Evolutionary conservation across 2,113 vertebrate species (phyloP).

Genomic region (Gadus chalcogrammus): DNA sequence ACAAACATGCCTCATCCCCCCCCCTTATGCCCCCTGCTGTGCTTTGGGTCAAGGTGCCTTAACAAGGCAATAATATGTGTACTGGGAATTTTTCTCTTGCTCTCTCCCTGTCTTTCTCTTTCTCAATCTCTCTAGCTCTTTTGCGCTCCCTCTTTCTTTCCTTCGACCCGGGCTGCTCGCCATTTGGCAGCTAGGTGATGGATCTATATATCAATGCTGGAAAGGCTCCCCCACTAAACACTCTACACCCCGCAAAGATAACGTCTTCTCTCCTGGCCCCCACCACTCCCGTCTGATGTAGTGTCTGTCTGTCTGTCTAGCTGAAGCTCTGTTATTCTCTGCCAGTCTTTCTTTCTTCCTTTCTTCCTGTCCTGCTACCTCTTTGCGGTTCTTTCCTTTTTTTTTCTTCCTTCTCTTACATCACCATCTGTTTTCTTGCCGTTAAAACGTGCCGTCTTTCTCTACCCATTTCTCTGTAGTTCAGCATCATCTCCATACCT

Average conservation of each 20-base stretch:
- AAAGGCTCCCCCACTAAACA: conserved; percentile 24
- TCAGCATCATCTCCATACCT: neutral
- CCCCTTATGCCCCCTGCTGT: conserved; percentile 32
- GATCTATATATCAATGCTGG: conserved; percentile 23
- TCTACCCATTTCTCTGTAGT: neutral
- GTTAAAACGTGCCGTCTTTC: too few species aligned
- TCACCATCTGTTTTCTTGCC: too few species aligned
- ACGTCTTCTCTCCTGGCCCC: too few species aligned
- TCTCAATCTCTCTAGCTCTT: conserved; percentile 14
- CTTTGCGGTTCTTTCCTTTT: too few species aligned
- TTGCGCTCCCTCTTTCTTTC: conserved; percentile 1
- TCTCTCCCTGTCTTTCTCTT: neutral
- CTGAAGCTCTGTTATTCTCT: neutral
- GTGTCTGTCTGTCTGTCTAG: too few species aligned
- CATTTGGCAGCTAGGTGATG: conserved; percentile 30
- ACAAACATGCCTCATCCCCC: conserved; percentile 47
- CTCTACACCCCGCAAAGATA: too few species aligned
- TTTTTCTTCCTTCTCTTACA: too few species aligned
- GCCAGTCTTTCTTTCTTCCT: neutral
- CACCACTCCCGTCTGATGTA: too few species aligned
- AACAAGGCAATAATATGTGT: conserved; percentile 30
- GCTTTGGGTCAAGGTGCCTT: conserved; percentile 42
- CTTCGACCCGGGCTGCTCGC: conserved; percentile 19
- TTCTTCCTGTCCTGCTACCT: neutral
- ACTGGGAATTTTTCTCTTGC: conserved; percentile 37